A percentile compares a stretch with the other conserved stretches of the same genome.
Evolutionary conservation across 2,888 invertebrate genomes (phyloP).

Genomic region (Scelioninae gen. 1): DNA sequence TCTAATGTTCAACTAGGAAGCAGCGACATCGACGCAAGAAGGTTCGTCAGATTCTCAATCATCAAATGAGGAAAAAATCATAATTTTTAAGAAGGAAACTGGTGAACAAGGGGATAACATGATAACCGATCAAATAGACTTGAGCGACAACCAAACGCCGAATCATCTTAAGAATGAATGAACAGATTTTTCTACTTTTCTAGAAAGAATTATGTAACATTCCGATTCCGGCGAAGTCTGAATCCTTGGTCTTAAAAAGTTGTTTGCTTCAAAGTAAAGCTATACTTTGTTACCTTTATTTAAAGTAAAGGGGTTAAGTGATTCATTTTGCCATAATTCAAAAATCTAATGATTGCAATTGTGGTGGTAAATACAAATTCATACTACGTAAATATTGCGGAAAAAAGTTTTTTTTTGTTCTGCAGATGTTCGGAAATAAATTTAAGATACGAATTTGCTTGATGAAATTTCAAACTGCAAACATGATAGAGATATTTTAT

Average conservation of each 20-base stretch:
- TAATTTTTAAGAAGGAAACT: conserved; percentile 88
- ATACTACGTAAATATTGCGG: no score
- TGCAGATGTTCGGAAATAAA: no score
- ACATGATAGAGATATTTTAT: no score
- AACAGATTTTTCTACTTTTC: conserved; percentile 63
- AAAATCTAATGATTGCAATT: no score
- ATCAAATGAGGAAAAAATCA: conserved; percentile 91
- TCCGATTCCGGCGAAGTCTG: conserved; percentile 12
- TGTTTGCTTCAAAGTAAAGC: no score
- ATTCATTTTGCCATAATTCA: no score
- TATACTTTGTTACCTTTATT: no score
- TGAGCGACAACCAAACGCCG: conserved; percentile 77
- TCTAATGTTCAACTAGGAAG: conserved; percentile 85
- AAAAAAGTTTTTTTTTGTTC: no score
- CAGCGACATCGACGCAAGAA: conserved; percentile 90
- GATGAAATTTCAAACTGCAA: no score
- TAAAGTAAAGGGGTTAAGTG: no score
- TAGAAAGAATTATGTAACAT: conserved; percentile 44
- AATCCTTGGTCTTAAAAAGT: neutral
- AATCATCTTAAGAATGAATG: conserved; percentile 81
- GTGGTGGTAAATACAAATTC: no score
- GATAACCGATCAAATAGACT: conserved; percentile 78
- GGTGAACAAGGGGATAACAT: conserved; percentile 85
- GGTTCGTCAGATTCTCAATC: conserved; percentile 89
- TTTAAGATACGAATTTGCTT: no score